Conservation (phyloP, 2,888 invertebrate species). For the Drosophila ustulata region DNA sequence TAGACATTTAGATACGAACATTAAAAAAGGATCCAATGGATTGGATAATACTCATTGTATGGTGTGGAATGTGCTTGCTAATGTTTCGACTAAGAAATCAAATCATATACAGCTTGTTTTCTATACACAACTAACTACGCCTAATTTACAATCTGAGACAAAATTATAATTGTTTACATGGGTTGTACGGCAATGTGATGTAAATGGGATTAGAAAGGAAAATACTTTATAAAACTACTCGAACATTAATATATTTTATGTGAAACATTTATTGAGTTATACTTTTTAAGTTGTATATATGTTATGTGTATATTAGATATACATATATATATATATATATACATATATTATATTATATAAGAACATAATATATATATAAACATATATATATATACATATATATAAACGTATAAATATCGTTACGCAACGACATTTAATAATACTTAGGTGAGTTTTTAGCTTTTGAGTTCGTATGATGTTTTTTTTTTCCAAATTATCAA, state of each 20-base stretch:
- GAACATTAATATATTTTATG: conserved; percentile 62
- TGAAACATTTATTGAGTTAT: conserved; percentile 75
- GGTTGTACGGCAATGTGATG: conserved; percentile 19
- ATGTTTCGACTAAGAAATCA: conserved; percentile 27
- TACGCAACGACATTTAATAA: conserved; percentile 53
- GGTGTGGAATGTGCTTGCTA: conserved; percentile 29
- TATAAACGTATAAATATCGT: conserved; percentile 22
- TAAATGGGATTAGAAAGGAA: conserved; percentile 19
- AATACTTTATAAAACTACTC: conserved; percentile 56
- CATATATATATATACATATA: conserved; percentile 19
- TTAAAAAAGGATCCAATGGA: conserved; percentile 10
- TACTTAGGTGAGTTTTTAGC: conserved; percentile 47
- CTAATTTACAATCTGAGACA: conserved; percentile 25
- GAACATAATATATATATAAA: conserved; percentile 23
- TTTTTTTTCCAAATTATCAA: conserved; percentile 40
- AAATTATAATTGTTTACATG: conserved; percentile 25
- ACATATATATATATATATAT: conserved; percentile 23
- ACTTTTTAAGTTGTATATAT: conserved; percentile 28
- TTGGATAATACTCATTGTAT: background rate
- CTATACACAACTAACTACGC: conserved; percentile 49
- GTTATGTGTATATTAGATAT: conserved; percentile 13
- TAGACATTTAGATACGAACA: conserved; percentile 34
- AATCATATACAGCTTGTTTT: conserved; percentile 15
- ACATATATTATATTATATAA: conserved; percentile 15
- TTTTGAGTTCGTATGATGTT: conserved; percentile 22